phyloP scores from a whole-genome alignment of 2,888 invertebrate genomes.

The Neocrepidodera transversa region DNA sequence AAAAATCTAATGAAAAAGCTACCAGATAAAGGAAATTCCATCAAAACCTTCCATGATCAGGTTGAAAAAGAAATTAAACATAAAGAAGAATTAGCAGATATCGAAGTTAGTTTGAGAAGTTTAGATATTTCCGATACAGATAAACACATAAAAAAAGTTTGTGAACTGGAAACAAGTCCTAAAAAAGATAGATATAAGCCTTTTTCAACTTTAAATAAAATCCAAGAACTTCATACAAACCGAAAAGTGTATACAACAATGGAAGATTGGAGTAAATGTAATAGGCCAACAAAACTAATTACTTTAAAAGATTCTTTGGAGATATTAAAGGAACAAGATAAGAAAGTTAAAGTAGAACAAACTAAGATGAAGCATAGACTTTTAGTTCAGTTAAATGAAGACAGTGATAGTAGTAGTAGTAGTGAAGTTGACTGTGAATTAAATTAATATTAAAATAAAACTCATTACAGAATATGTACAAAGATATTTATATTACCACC shows the following conservation, averaged over 20 bases:
- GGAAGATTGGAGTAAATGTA: conserved; percentile 34
- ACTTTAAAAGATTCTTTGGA: conserved; percentile 37
- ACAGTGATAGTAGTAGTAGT: conserved; percentile 7
- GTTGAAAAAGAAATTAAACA: conserved; percentile 36
- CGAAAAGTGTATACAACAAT: conserved; percentile 35
- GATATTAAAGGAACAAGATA: conserved; percentile 39
- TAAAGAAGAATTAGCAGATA: conserved; percentile 25
- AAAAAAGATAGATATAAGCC: conserved; percentile 43
- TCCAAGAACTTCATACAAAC: conserved; percentile 30
- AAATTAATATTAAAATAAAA: neutral
- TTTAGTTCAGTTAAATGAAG: conserved; percentile 12
- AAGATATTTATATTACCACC: conserved; percentile 35
- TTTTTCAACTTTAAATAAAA: conserved; percentile 36
- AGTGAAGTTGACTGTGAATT: too few relatives aligned
- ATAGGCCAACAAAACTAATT: conserved; percentile 40
- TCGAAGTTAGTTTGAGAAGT: conserved; percentile 30
- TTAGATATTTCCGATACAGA: conserved; percentile 31
- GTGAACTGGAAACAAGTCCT: conserved; percentile 37
- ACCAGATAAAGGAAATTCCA: conserved; percentile 40
- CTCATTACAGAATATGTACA: neutral
- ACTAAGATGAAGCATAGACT: conserved; percentile 17
- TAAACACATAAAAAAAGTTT: conserved; percentile 39
- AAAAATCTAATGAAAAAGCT: conserved; percentile 34
- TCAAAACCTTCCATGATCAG: conserved; percentile 31
- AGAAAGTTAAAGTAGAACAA: conserved; percentile 32